A percentile compares a stretch with the other conserved stretches of the same genome.
Evolutionary conservation across 2,113 vertebrate species (phyloP).

Genomic region (Percina caprodes): DNA sequence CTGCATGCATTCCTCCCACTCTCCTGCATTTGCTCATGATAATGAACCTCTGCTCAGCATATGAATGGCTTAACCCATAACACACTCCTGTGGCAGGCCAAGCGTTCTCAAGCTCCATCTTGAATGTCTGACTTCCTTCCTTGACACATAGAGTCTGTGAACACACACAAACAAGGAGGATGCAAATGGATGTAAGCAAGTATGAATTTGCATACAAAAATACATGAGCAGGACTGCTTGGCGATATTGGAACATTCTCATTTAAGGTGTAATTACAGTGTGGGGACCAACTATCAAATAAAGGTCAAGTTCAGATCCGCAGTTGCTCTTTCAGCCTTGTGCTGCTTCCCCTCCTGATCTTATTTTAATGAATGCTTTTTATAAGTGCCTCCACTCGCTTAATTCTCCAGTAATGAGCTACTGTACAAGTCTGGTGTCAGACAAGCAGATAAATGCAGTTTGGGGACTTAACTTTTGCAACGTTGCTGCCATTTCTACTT

Average conservation of each 20-base stretch:
- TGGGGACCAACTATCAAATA: slow-evolving; percentile 35
- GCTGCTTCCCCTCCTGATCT: slow-evolving; percentile 55
- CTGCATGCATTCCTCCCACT: slow-evolving; percentile 58
- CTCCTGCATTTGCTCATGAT: slow-evolving; percentile 68
- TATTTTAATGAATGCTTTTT: slow-evolving; percentile 71
- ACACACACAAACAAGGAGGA: slow-evolving; percentile 27
- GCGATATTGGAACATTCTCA: slow-evolving; percentile 6
- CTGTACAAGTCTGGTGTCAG: slow-evolving; percentile 49
- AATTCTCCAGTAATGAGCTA: slow-evolving; percentile 60
- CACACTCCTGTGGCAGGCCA: slow-evolving; percentile 55
- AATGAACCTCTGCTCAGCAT: slow-evolving; percentile 77
- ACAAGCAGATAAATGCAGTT: slow-evolving; percentile 33
- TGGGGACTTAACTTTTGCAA: slow-evolving; percentile 34
- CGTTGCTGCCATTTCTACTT: slow-evolving; percentile 11
- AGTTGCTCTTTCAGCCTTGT: slow-evolving; percentile 35
- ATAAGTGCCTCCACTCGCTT: slow-evolving; percentile 37
- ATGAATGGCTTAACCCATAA: slow-evolving; percentile 69
- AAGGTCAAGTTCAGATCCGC: slow-evolving; percentile 67
- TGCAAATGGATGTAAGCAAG: slow-evolving; percentile 14
- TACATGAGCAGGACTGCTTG: background rate
- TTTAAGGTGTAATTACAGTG: slow-evolving; percentile 50
- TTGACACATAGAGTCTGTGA: slow-evolving; percentile 10
- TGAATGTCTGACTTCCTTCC: background rate
- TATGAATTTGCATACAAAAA: slow-evolving; percentile 8
- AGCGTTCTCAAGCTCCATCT: slow-evolving; percentile 39